Conservation (phyloP, 53 echinoderm and acorn worm genomes). For the Glandiceps talaboti region DNA sequence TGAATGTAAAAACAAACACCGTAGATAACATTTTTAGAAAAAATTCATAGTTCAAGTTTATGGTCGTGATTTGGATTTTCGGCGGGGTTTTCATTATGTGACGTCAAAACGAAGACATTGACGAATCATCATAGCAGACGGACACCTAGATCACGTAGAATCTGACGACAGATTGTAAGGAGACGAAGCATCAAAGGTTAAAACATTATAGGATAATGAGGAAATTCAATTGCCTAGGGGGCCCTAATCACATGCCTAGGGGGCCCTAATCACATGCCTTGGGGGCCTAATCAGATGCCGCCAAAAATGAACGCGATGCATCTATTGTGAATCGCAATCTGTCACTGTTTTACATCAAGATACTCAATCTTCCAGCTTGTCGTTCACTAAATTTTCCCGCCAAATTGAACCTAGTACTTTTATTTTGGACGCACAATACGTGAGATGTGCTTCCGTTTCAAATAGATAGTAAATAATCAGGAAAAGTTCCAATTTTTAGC, state of each 20-base stretch:
- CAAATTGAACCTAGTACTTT: too few species aligned
- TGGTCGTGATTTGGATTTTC: too few species aligned
- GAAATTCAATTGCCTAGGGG: not conserved
- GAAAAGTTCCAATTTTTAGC: too few species aligned
- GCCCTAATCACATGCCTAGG: not conserved
- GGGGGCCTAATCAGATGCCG: conserved; percentile 1
- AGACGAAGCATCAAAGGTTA: not conserved
- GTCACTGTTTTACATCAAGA: not conserved
- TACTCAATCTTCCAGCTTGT: too few species aligned
- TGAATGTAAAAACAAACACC: too few species aligned
- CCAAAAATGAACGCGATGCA: not conserved
- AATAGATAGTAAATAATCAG: too few species aligned
- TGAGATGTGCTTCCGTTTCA: too few species aligned
- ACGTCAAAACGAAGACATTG: not conserved
- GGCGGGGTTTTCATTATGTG: not conserved
- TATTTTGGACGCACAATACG: too few species aligned
- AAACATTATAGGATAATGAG: not conserved
- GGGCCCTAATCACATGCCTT: not conserved
- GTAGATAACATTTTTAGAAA: too few species aligned
- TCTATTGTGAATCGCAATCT: not conserved
- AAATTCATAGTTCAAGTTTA: too few species aligned
- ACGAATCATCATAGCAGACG: not conserved
- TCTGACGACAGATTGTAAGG: not conserved
- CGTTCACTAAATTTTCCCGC: too few species aligned
- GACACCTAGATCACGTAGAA: too few species aligned